A percentile compares a stretch with the other conserved stretches of the same genome.
Conservation (phyloP, 2,113 vertebrate genomes). For the Brienomyrus longianalis region DNA sequence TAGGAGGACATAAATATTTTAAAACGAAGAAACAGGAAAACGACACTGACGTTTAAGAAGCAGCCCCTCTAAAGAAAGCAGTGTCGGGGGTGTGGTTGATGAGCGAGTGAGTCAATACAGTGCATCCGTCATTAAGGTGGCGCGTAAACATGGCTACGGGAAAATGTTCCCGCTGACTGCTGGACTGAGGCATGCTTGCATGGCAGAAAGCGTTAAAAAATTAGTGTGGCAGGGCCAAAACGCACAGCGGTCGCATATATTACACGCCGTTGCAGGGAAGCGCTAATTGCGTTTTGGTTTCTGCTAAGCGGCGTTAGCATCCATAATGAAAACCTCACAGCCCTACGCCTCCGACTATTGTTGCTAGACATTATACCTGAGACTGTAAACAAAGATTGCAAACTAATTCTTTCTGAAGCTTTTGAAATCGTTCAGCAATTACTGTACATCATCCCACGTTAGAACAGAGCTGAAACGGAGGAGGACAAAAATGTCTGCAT, state of each 20-base stretch:
- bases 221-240: not conserved
- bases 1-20: constrained; percentile 32
- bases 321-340: not conserved
- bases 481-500: not conserved
- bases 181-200: not conserved
- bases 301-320: not conserved
- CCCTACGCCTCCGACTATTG: not conserved
- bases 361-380: not conserved
- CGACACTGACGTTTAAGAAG: constrained; percentile 15
- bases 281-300: not conserved
- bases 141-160: not conserved
- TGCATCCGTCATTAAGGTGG: not conserved
- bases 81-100: not conserved
- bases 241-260: not conserved
- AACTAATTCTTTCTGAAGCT: not conserved
- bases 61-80: constrained; percentile 3
- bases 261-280: not conserved
- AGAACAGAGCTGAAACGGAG: not conserved
- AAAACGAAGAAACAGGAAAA: constrained; percentile 28
- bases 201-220: not conserved
- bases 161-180: not conserved
- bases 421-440: not conserved
- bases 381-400: not conserved
- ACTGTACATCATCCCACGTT: not conserved
- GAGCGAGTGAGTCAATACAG: constrained; percentile 16